Conservation (phyloP, 2,797 vertebrate species). For the Echeneis naucrates region DNA sequence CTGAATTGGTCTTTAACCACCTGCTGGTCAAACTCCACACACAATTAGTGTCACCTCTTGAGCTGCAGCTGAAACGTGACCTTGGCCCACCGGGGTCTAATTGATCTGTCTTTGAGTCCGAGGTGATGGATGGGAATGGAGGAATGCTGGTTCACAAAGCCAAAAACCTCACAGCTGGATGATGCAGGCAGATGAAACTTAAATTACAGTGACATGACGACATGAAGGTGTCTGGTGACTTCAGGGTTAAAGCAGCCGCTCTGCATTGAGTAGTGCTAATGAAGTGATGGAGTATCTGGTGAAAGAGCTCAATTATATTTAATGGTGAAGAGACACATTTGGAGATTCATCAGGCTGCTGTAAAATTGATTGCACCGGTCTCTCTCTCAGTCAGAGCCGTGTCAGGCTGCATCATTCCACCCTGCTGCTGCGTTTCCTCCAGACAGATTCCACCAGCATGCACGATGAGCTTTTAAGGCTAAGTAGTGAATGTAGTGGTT, state of each 20-base stretch:
- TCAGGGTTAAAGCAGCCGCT: not conserved
- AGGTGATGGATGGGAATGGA: too few species aligned
- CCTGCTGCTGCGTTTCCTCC: conserved; percentile 15
- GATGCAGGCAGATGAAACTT: not conserved
- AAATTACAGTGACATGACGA: not conserved
- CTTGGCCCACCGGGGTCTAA: too few species aligned
- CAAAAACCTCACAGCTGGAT: too few species aligned
- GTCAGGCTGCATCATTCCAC: conserved; percentile 37
- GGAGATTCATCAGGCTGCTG: conserved; percentile 33
- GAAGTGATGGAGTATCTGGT: not conserved
- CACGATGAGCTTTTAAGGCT: conserved; percentile 43
- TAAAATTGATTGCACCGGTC: conserved; percentile 33
- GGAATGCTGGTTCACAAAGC: too few species aligned
- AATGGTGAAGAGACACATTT: conserved; percentile 8
- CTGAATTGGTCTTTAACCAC: too few species aligned
- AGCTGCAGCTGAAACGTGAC: too few species aligned
- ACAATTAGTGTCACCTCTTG: too few species aligned
- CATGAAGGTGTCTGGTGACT: not conserved
- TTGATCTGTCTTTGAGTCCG: too few species aligned
- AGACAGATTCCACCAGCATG: conserved; percentile 9
- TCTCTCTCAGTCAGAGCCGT: conserved; percentile 9
- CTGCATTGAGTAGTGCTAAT: not conserved
- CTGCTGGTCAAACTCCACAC: too few species aligned
- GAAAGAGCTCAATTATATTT: conserved; percentile 16
- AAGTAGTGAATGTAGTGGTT: conserved; percentile 31